Evolutionary conservation across 1,140 invertebrate genomes (phyloP).

Genomic region (Drosophila ercepeae): DNA sequence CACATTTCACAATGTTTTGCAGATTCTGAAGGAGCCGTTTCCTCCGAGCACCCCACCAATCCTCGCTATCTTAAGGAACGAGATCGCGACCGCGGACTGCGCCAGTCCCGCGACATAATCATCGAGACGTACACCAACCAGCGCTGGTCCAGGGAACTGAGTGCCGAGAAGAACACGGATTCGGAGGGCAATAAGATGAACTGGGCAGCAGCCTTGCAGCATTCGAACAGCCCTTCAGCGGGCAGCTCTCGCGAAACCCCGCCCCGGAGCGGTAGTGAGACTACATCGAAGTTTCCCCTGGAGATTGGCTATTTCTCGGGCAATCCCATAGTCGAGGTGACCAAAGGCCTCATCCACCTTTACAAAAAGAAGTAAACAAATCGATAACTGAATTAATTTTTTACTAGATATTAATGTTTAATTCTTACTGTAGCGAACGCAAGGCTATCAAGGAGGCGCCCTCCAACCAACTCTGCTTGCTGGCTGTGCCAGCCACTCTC

Average conservation of each 20-base stretch:
- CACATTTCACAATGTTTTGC: not conserved
- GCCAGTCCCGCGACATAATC: conserved; percentile 86
- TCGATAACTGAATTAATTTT: not conserved
- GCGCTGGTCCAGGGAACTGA: conserved; percentile 79
- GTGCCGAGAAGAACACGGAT: not conserved
- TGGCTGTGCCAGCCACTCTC: conserved; percentile 96
- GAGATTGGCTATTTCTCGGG: conserved; percentile 96
- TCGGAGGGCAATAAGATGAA: conserved; percentile 59
- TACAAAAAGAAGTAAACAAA: conserved; percentile 95
- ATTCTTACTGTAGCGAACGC: conserved; percentile 85
- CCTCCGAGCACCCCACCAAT: conserved; percentile 78
- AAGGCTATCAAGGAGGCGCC: conserved; percentile 89
- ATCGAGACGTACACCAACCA: conserved; percentile 87
- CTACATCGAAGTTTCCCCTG: conserved; percentile 83
- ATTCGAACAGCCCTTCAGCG: conserved; percentile 66
- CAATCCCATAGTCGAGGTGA: conserved; percentile 97
- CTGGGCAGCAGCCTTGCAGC: conserved; percentile 73
- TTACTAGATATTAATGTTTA: not conserved
- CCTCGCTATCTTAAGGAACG: conserved; percentile 75
- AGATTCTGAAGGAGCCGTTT: conserved; percentile 68
- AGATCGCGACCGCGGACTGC: conserved; percentile 85
- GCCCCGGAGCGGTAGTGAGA: conserved; percentile 79
- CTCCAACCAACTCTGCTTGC: conserved; percentile 92
- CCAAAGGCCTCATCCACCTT: conserved; percentile 97
- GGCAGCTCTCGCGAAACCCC: conserved; percentile 83